Evolutionary conservation across 2,113 vertebrate species (phyloP), one percentile per base, ranked within the genome.

Genomic region (Rhinoderma darwinii): DNA sequence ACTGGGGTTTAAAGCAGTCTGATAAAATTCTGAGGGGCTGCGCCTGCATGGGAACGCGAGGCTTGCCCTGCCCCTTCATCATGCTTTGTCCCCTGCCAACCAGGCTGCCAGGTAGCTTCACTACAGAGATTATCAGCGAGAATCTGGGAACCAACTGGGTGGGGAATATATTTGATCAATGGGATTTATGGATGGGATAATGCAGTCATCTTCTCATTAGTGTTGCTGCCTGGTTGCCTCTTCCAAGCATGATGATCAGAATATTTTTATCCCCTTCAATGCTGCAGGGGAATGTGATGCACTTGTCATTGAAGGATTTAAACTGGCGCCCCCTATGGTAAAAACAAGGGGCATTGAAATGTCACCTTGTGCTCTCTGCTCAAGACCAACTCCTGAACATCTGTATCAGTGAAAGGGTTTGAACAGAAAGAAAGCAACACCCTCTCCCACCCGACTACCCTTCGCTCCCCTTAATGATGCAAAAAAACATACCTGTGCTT

Each of bases 21-120:
- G 43, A 56, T 27, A 54, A 51, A 54, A 41, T 47, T 47, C 41
- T 54, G 77, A 56, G 79, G 61, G 88, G 92, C 93, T 93, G 88
- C 94, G 96, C 96, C 92, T 96, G 95, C 91, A 92, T 63, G 91
- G 90, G 92, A 92, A 92, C 92, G 94, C 95, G 92, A 94, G 93
- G 86, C 86, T 80, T 47, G 86, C 86, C 79, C 86, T 82, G 39
- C 66, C 79, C 81, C 27, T 54, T 82, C 79, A 87, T 87, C 86
- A 87, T 87, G 86, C 86, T 87, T 82, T 61, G 39, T 25, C 37
- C 79, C 78, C 73, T 70, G 27, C 78, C 78, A 37, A 74, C 20
- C 70, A 47, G 86, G 86, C 68, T 12, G 10, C 22, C 86, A 87
- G 78, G 79, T 35, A 68, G 86, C 70, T 75, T 84, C 82, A 88